A percentile compares a stretch with the other conserved stretches of the same genome.
Conservation (phyloP, 2,888 invertebrate genomes). For the Augochlorella aurata region DNA sequence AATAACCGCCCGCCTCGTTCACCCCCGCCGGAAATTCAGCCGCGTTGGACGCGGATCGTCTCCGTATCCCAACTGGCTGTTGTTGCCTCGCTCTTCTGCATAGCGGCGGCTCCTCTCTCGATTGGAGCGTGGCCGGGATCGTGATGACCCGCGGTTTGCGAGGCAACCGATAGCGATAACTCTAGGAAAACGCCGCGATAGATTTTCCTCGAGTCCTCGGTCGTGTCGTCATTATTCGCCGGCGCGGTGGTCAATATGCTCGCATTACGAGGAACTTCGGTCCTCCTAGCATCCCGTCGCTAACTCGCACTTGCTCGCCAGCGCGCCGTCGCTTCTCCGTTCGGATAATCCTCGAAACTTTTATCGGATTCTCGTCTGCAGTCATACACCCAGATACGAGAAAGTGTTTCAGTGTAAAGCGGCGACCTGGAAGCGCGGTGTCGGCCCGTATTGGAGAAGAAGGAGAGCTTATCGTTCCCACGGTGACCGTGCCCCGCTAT, state of each 20-base stretch:
- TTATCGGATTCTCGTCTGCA: conserved; percentile 64
- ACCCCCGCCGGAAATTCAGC: not conserved
- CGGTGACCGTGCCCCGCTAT: conserved; percentile 18
- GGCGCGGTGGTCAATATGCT: conserved; percentile 71
- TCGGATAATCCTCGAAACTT: conserved; percentile 71
- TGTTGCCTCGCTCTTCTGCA: not conserved
- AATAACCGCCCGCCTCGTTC: conserved; percentile 51
- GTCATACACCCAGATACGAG: conserved; percentile 32
- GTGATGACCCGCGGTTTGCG: conserved; percentile 54
- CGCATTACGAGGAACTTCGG: conserved; percentile 65
- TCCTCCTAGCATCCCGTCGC: conserved; percentile 1
- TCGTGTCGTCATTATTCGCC: conserved; percentile 70
- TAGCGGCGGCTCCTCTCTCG: not conserved
- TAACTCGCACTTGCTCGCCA: not conserved
- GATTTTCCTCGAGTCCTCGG: conserved; percentile 53
- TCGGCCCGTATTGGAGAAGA: conserved; percentile 25
- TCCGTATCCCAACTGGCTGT: conserved; percentile 19
- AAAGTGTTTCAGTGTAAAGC: conserved; percentile 54
- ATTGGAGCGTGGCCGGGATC: conserved; percentile 41
- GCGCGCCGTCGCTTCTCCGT: conserved; percentile 14
- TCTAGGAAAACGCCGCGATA: conserved; percentile 55
- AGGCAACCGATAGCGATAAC: conserved; percentile 61
- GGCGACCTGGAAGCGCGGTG: conserved; percentile 33
- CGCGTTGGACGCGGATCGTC: not conserved
- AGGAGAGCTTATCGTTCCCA: conserved; percentile 34